A percentile compares a stretch with the other conserved stretches of the same genome.
phyloP scores from a whole-genome alignment of 2,888 invertebrate genomes.

The Seira musarum region DNA sequence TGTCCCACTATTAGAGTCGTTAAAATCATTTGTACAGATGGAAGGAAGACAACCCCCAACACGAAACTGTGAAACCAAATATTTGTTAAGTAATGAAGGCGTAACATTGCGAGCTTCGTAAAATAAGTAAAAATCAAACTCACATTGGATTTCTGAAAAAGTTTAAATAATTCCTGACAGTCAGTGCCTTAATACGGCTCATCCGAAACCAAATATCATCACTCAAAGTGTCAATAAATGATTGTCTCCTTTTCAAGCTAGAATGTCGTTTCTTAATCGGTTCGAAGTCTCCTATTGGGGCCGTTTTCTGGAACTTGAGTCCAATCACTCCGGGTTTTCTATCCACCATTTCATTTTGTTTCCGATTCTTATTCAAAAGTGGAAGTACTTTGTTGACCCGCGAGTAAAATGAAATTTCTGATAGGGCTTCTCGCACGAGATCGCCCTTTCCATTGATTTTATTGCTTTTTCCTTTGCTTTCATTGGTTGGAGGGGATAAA shows the following conservation, averaged over 20 bases:
- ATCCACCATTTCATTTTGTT: constrained; percentile 28
- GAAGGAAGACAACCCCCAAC: constrained; percentile 45
- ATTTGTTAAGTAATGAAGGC: no score
- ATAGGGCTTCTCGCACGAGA: constrained; percentile 38
- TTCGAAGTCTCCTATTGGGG: constrained; percentile 24
- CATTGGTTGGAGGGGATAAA: constrained; percentile 15
- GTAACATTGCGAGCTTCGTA: no score
- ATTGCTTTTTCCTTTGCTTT: constrained; percentile 17
- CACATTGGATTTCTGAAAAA: constrained; percentile 56
- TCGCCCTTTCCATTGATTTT: constrained; percentile 30
- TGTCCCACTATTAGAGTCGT: constrained; percentile 44
- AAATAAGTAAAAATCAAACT: constrained; percentile 36
- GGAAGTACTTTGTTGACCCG: constrained; percentile 38
- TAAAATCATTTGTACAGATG: constrained; percentile 47
- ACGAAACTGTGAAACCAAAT: constrained; percentile 30
- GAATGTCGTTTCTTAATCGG: constrained; percentile 6
- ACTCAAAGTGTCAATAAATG: constrained; percentile 42
- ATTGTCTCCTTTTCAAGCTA: constrained; percentile 33
- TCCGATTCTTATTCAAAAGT: background rate
- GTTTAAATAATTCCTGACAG: constrained; percentile 50
- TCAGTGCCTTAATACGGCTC: constrained; percentile 43
- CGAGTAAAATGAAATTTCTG: constrained; percentile 56
- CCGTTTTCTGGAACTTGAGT: constrained; percentile 46
- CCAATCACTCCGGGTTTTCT: constrained; percentile 40
- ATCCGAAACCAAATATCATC: constrained; percentile 42